Conservation (phyloP, 2,888 invertebrate species). For the Mycalesis mineus region DNA sequence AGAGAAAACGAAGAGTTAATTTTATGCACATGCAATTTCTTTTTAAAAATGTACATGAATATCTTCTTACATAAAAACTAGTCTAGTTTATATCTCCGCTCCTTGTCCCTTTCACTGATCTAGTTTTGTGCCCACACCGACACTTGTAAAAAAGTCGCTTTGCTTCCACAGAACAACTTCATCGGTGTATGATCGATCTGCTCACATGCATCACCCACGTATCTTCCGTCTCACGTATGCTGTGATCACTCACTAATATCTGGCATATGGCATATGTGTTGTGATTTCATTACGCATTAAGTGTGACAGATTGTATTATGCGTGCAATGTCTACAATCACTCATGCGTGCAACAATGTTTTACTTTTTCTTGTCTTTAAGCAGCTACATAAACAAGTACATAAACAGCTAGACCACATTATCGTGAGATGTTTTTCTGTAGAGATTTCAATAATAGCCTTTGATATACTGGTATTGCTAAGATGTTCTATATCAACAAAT, state of each 20-base stretch:
- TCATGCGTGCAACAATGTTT: not conserved
- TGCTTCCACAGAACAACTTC: slow-evolving; percentile 63
- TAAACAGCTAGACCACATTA: not conserved
- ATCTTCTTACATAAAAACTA: slow-evolving; percentile 19
- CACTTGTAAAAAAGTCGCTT: slow-evolving; percentile 34
- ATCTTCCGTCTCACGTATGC: slow-evolving; percentile 43
- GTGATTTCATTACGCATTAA: slow-evolving; percentile 44
- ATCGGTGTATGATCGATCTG: slow-evolving; percentile 60
- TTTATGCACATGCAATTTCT: not conserved
- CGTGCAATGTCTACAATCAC: not conserved
- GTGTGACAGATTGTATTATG: slow-evolving; percentile 40
- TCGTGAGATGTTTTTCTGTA: not conserved
- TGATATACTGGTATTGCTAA: no score
- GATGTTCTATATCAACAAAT: no score
- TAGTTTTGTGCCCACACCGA: slow-evolving; percentile 42
- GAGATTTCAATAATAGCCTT: no score
- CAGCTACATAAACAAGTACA: not conserved
- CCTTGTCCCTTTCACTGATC: slow-evolving; percentile 39
- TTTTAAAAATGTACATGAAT: slow-evolving; percentile 5
- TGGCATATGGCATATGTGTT: slow-evolving; percentile 33
- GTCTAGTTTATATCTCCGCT: slow-evolving; percentile 18
- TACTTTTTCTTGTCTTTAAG: not conserved
- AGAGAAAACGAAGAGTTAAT: not conserved
- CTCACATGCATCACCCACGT: slow-evolving; percentile 50
- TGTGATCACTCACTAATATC: slow-evolving; percentile 14